Percentiles rank a stretch among this genome's conserved stretches.
phyloP scores from a whole-genome alignment of 2,797 vertebrate genomes.

The Pristis pectinata region DNA sequence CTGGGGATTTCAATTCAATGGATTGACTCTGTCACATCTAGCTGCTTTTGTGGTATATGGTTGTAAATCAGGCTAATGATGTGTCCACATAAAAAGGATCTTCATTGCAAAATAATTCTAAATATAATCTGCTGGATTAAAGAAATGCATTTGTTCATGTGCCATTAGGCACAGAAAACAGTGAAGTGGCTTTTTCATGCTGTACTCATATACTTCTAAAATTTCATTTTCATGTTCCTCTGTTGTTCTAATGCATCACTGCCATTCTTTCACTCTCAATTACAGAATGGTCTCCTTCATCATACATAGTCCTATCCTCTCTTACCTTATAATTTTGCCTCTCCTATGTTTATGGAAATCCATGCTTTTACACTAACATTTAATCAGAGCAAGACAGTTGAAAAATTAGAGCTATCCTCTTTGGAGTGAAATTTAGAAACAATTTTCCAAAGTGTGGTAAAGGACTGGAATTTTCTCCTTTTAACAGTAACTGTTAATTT shows the following conservation, averaged over 20 bases:
- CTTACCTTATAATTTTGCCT: not conserved
- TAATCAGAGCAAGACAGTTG: not conserved
- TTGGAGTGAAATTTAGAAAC: too few relatives aligned
- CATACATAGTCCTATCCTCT: not conserved
- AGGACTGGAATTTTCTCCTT: too few relatives aligned
- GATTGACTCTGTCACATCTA: not conserved
- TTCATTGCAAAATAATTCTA: not conserved
- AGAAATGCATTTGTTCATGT: not conserved
- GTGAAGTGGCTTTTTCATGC: not conserved
- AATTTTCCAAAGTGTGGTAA: too few relatives aligned
- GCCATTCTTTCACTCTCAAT: not conserved
- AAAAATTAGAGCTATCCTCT: too few relatives aligned
- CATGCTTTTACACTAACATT: not conserved
- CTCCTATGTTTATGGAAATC: not conserved
- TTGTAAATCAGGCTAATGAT: not conserved
- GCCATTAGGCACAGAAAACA: not conserved
- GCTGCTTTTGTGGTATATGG: not conserved
- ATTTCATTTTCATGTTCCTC: not conserved
- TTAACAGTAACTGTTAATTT: too few relatives aligned
- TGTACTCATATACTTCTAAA: not conserved
- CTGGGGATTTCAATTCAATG: not conserved
- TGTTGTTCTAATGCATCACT: not conserved
- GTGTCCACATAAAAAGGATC: not conserved
- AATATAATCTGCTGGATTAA: not conserved
- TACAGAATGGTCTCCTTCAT: not conserved